Base-by-base conservation (phyloP, 2,113 vertebrate species). In the human (Homo sapiens) region DNA sequence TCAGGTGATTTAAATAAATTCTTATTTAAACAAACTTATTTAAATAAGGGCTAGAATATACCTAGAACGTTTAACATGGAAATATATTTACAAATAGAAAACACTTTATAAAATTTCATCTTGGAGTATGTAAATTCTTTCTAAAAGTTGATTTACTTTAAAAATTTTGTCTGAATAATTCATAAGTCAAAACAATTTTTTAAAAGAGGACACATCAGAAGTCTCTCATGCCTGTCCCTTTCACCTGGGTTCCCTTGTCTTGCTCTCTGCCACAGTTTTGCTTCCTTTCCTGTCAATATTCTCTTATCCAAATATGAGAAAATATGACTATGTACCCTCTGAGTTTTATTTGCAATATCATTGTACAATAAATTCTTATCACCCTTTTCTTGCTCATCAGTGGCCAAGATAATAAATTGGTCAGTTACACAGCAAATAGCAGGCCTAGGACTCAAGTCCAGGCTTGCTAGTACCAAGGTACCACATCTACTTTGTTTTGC, bases 271-370 rank as follows among this genome's bases (percentile, higher is more conserved):
- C 59, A 86, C 32, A 23, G n/a, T 88, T 92, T 78, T 57, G 23
- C 86, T 96, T 89, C 40, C 35, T 85, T 84, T 90, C 80, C 35
- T 89, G 68, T 93, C 73, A 93, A 13, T 57, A 79, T 66, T 75
- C 61, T 85, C 68, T 90, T 89, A 89, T 55, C 14, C 73, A 32
- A 85, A 86, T 38, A 18, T 61, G 55, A n/a, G 32, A 82, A 96
- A 73, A 68, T 52, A 89, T 18, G 35, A 75, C 20, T 32, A 50
- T 2, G 14, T 4, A 81, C 8, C n/a, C 10, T 76, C n/a, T 64
- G 55, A 32, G 61, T 43, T 57, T 70, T 64, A 50, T 59, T 25
- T 75, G 45, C 25, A 57, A 0, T 48, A 35, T 52, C 38, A 32
- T 17, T 25, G 4, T 18, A 45, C 92, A 70, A n/a, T 78, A 40